A percentile compares a stretch with the other conserved stretches of the same genome.
phyloP scores from a whole-genome alignment of 2,888 invertebrate genomes.

The Oconnorella tubifera region DNA sequence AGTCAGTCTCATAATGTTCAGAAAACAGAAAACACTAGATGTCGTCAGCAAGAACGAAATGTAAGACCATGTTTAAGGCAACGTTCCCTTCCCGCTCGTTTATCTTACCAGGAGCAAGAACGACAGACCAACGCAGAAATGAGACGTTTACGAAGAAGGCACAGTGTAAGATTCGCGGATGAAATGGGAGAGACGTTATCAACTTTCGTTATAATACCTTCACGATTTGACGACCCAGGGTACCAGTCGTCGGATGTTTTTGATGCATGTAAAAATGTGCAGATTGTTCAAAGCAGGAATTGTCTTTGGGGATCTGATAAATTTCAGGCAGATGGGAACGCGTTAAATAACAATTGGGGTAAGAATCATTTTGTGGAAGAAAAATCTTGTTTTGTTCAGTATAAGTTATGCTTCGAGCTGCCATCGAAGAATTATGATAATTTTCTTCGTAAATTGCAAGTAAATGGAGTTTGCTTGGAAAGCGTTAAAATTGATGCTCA shows the following conservation, averaged over 20 bases:
- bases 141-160: not conserved
- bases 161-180: constrained; percentile 17
- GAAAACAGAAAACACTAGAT: too few species aligned
- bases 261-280: too few species aligned
- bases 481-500: not conserved
- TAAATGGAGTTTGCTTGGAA: constrained; percentile 7
- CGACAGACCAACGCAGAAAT: too few species aligned
- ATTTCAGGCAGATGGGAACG: not conserved
- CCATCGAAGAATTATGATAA: constrained; percentile 1
- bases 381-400: not conserved
- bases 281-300: not conserved
- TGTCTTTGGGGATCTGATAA: not conserved
- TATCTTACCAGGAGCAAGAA: too few species aligned
- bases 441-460: not conserved
- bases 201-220: constrained; percentile 4
- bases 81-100: too few species aligned
- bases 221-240: not conserved
- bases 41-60: too few species aligned
- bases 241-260: not conserved
- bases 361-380: not conserved
- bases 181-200: constrained; percentile 10
- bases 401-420: constrained; percentile 13
- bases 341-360: not conserved
- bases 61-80: too few species aligned
- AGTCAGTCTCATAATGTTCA: too few species aligned